Base-by-base conservation (phyloP, 2,888 invertebrate genomes). In the Hyalella azteca region DNA sequence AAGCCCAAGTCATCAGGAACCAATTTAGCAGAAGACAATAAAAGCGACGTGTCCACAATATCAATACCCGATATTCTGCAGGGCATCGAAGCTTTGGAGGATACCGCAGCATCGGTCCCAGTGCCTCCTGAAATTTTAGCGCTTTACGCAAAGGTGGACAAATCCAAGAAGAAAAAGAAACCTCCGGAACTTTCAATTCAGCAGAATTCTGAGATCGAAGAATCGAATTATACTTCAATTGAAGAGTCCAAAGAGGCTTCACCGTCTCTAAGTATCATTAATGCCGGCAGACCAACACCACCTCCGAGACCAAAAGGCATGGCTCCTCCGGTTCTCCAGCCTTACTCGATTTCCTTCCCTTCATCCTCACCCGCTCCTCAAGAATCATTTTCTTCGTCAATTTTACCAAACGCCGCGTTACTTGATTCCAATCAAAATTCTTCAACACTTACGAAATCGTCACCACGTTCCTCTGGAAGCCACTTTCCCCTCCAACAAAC, bases 71-170 rank as follows among this genome's bases (percentile, higher is more conserved):
- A 83, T 66, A 83, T 83, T 59, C 41, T 83, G 26, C 81, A 81
- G 48, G 60, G 81, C 75, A 77, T 83, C 13, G 40, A 78, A 19
- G 22, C 22, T 5, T 13, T 49, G n/a, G 60, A 78, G 19, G 79
- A 73, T 22, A 50, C 32, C 15, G 54, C 36, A 29, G 66, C 54
- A n/a, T 29, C 45, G 41, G 66, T 78, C 19, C 77, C 80, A 40
- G 84, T 85, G 7, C 85, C 85, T 5, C 84, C 86, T 11, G 86
- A 85, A 75, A 85, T 86, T 15, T 73, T 85, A 60, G 86, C 86
- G 15, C 79, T 86, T 29, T 86, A 86, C 80, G 86, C 86, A 13
- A 85, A 86, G 59, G 86, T 86, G 13, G 86, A 86, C 66, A 86
- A 86, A 73, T 83, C 85, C 22, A 86, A 86, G 78, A 73, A 80